Percentiles rank a stretch among this genome's conserved stretches.
These are phyloP conservation scores for Leptopilina boulardi DNA, from an alignment of 1,140 invertebrate genomes.

Conservation along the genomic window DNA sequence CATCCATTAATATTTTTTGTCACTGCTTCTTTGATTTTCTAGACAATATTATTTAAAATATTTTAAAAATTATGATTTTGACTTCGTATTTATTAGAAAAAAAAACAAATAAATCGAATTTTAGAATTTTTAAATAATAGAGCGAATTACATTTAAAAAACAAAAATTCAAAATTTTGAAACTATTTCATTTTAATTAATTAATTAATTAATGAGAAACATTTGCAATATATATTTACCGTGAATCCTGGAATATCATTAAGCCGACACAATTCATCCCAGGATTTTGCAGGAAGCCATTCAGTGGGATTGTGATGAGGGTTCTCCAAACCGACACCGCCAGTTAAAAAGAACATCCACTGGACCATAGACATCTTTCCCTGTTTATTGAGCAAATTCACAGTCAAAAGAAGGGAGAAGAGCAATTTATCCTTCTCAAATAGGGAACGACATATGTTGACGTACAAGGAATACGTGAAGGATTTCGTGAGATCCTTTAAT, in stretches of 20 bases:
- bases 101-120: too few species aligned
- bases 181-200: conserved; percentile 40
- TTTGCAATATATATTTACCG: too few species aligned
- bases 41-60: conserved; percentile 54
- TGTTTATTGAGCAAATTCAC: conserved; percentile 90
- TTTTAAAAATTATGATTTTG: too few species aligned
- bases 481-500: conserved; percentile 84
- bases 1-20: conserved; percentile 79
- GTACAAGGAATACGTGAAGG: conserved; percentile 94
- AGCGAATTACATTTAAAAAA: too few species aligned
- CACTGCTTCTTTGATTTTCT: conserved; percentile 81
- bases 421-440: conserved; percentile 95
- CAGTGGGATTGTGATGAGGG: conserved; percentile 82
- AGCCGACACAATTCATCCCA: conserved; percentile 92
- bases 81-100: too few species aligned
- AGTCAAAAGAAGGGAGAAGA: conserved; percentile 92
- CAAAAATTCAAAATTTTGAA: too few species aligned
- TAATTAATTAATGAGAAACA: conserved; percentile 48
- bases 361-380: conserved; percentile 81
- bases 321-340: conserved; percentile 90
- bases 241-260: conserved; percentile 78
- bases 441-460: conserved; percentile 95
- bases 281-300: conserved; percentile 85
- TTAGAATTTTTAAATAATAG: too few species aligned
- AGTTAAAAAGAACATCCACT: conserved; percentile 94